These are phyloP conservation scores for Siniperca scherzeri DNA, from an alignment of 2,797 vertebrate species.

Conservation along the genomic window DNA sequence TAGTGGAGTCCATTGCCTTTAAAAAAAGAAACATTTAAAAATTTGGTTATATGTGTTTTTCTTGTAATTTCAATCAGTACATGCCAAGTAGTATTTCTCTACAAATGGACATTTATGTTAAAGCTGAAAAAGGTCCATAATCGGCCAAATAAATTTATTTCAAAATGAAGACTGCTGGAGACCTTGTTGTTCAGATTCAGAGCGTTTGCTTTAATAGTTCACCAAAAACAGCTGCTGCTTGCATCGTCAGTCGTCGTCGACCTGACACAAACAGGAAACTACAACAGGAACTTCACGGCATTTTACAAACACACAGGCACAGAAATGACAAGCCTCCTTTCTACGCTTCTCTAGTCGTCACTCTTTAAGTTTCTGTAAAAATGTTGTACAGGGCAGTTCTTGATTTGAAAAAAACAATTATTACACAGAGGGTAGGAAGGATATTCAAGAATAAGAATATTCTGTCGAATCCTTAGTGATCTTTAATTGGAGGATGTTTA, in stretches of 20 bases:
- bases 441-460: slow-evolving; percentile 9
- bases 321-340: slow-evolving; percentile 57
- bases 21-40: background rate
- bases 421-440: slow-evolving; percentile 6
- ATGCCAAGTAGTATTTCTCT: background rate
- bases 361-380: slow-evolving; percentile 24
- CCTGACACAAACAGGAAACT: slow-evolving; percentile 67
- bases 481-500: background rate
- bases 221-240: slow-evolving; percentile 72
- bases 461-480: background rate
- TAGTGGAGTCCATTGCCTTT: background rate
- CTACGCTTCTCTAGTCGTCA: slow-evolving; percentile 25
- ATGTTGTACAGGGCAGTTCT: slow-evolving; percentile 21
- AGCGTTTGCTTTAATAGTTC: slow-evolving; percentile 74
- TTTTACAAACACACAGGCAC: slow-evolving; percentile 73
- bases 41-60: background rate
- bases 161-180: slow-evolving; percentile 45
- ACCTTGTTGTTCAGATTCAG: slow-evolving; percentile 47
- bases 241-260: slow-evolving; percentile 10
- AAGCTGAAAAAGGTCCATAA: slow-evolving; percentile 6
- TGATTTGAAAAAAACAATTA: slow-evolving; percentile 1
- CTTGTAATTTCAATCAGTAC: background rate
- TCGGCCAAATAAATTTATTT: background rate
- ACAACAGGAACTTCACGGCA: slow-evolving; percentile 72
- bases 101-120: background rate